phyloP scores from a whole-genome alignment of 1,140 invertebrate genomes.

The Zaprionus ghesquierei region DNA sequence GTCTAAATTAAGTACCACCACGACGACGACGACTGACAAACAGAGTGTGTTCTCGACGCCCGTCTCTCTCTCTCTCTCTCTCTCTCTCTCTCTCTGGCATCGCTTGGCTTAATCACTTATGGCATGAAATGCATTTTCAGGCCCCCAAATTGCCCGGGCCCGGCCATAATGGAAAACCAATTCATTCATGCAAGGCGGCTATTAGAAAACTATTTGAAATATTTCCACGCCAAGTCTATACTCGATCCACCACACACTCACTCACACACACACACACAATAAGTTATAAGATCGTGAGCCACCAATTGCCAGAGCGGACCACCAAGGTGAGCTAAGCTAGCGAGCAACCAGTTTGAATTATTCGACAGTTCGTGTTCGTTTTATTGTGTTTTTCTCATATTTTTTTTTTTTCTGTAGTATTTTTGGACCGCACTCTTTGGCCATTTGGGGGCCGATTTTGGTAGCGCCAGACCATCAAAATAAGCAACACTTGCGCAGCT shows the following conservation, averaged over 20 bases:
- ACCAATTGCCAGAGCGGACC: constrained; percentile 57
- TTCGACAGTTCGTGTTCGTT: constrained; percentile 18
- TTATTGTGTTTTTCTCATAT: constrained; percentile 17
- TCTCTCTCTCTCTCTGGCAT: too few relatives aligned
- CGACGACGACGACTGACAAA: not conserved
- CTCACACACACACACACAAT: constrained; percentile 28
- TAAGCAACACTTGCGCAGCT: constrained; percentile 10
- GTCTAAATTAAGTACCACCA: constrained; percentile 11
- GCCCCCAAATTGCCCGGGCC: constrained; percentile 18
- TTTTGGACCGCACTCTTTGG: constrained; percentile 13
- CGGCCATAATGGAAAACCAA: constrained; percentile 46
- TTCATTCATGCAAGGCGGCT: constrained; percentile 60
- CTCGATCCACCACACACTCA: constrained; percentile 18
- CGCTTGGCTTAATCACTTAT: constrained; percentile 49
- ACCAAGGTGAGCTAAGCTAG: constrained; percentile 52
- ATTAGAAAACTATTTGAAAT: constrained; percentile 79
- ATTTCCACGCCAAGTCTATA: constrained; percentile 58
- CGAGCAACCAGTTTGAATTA: constrained; percentile 57
- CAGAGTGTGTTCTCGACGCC: constrained; percentile 4
- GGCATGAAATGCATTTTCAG: constrained; percentile 53
- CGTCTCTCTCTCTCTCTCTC: too few relatives aligned
- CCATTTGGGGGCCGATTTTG: constrained; percentile 59
- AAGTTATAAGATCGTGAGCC: constrained; percentile 70
- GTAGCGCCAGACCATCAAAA: constrained; percentile 58
- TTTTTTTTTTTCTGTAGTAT: constrained; percentile 6